phyloP scores from a whole-genome alignment of 2,888 invertebrate genomes.

The Lacanobia wlatinum region DNA sequence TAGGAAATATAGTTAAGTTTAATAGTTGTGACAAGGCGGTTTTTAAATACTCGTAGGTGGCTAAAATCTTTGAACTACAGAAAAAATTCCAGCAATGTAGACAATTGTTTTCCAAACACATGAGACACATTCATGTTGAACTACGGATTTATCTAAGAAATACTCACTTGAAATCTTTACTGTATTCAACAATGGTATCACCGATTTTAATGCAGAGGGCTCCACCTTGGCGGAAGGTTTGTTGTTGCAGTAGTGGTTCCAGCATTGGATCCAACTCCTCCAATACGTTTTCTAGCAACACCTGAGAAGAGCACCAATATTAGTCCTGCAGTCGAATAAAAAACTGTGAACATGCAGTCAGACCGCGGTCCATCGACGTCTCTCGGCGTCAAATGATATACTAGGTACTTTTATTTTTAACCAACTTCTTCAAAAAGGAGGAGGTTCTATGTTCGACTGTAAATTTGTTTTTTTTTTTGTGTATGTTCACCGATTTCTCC shows the following conservation, averaged over 20 bases:
- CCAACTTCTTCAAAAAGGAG: too few species aligned
- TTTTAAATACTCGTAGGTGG: too few species aligned
- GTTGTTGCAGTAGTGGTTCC: slow-evolving; percentile 97
- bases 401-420: too few species aligned
- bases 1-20: slow-evolving; percentile 69
- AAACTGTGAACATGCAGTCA: not conserved
- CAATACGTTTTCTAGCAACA: slow-evolving; percentile 97
- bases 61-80: too few species aligned
- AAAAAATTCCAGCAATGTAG: too few species aligned
- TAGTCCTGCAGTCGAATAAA: not conserved
- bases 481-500: too few species aligned
- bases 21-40: too few species aligned
- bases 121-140: not conserved
- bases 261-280: slow-evolving; percentile 98
- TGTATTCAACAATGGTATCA: slow-evolving; percentile 97
- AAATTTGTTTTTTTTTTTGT: too few species aligned
- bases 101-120: not conserved
- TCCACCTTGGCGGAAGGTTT: slow-evolving; percentile 97
- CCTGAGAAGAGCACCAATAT: slow-evolving; percentile 75
- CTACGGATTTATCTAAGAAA: not conserved
- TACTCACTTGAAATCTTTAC: slow-evolving; percentile 94
- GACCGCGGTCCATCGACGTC: not conserved
- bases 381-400: too few species aligned
- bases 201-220: slow-evolving; percentile 97
- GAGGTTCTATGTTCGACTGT: too few species aligned